phyloP scores from a whole-genome alignment of 37 sponge, comb jelly and placozoan genomes.

The Chondrosia reniformis region DNA sequence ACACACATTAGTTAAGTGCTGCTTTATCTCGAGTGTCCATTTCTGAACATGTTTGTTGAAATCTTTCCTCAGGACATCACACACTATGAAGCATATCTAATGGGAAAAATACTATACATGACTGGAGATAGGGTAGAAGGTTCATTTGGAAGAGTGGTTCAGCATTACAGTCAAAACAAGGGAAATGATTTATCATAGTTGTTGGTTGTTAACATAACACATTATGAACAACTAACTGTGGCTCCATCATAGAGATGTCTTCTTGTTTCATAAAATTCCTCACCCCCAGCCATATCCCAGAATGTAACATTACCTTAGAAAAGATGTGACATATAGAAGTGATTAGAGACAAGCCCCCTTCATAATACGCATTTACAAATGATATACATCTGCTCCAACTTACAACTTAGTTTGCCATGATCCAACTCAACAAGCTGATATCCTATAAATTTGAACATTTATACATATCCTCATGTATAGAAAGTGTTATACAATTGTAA shows the following conservation, averaged over 20 bases:
- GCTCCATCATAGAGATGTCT: not conserved
- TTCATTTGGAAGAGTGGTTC: not conserved
- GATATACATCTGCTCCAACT: too few species aligned
- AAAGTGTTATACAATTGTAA: too few species aligned
- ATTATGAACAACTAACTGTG: not conserved
- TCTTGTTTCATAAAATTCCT: not conserved
- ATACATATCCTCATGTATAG: not conserved
- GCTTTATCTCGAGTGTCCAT: not conserved
- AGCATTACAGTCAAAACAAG: not conserved
- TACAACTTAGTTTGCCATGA: too few species aligned
- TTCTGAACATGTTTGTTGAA: not conserved
- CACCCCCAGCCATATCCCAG: slow-evolving; percentile 32
- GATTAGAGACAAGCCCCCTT: too few species aligned
- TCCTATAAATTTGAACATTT: not conserved
- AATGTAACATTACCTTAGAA: slow-evolving; percentile 31
- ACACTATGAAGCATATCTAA: not conserved
- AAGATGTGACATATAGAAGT: too few species aligned
- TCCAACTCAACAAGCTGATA: not conserved
- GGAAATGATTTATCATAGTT: not conserved
- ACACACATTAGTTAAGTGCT: not conserved
- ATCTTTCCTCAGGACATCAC: not conserved
- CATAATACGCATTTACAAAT: too few species aligned
- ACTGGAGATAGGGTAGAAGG: not conserved
- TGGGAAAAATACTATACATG: not conserved
- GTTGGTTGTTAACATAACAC: not conserved